phyloP scores from a whole-genome alignment of 2,888 invertebrate species.

The Campopleginae sp. region DNA sequence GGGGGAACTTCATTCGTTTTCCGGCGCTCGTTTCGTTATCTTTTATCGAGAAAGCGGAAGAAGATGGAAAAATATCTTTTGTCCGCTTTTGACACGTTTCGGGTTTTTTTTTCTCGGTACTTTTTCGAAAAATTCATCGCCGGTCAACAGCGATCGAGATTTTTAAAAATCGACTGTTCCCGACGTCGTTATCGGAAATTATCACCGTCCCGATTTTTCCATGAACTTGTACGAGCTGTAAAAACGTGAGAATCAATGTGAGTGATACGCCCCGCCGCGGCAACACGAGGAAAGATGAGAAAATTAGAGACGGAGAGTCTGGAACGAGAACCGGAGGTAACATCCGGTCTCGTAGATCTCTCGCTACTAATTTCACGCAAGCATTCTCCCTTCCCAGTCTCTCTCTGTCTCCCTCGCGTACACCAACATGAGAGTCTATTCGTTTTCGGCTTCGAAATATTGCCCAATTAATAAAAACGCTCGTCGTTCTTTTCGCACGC shows the following conservation, averaged over 20 bases:
- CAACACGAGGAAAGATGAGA: slow-evolving; percentile 39
- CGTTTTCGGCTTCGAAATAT: neutral
- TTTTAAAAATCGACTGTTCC: slow-evolving; percentile 26
- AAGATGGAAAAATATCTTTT: slow-evolving; percentile 31
- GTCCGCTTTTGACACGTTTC: slow-evolving; percentile 15
- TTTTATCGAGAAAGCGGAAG: slow-evolving; percentile 36
- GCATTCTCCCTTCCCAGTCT: slow-evolving; percentile 34
- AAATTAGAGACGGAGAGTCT: slow-evolving; percentile 29
- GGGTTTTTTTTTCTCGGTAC: neutral
- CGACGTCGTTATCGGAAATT: neutral
- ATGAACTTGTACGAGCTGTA: neutral
- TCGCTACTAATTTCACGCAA: slow-evolving; percentile 58
- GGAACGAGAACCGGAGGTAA: slow-evolving; percentile 63
- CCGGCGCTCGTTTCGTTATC: slow-evolving; percentile 32
- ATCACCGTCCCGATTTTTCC: neutral
- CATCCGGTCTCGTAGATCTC: slow-evolving; percentile 64
- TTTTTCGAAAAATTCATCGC: slow-evolving; percentile 44
- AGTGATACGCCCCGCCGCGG: slow-evolving; percentile 59
- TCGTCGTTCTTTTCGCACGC: neutral
- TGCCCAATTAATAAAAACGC: neutral
- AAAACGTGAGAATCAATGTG: slow-evolving; percentile 34
- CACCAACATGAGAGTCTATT: neutral
- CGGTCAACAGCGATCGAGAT: neutral
- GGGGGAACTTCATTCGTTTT: neutral
- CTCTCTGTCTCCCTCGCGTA: slow-evolving; percentile 10